These are phyloP conservation scores for Drosophila busckii DNA, from an alignment of 1,140 invertebrate species.

Conservation along the genomic window DNA sequence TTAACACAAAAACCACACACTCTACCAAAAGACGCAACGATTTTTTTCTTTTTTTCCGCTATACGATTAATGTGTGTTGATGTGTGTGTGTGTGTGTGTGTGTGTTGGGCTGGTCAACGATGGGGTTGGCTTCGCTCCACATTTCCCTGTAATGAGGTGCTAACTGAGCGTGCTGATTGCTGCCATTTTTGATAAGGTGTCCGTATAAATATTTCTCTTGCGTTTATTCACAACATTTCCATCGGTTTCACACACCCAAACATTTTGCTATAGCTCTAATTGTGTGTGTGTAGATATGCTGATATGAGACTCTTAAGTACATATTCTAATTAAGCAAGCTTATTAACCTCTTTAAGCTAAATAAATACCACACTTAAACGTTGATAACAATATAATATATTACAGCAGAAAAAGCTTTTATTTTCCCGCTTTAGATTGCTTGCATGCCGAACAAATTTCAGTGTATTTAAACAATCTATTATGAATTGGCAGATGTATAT, in stretches of 20 bases:
- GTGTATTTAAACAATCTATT: neutral
- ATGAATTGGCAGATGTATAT: too few relatives aligned
- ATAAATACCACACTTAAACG: too few relatives aligned
- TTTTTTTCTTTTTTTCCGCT: too few relatives aligned
- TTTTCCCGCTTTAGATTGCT: too few relatives aligned
- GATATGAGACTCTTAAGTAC: neutral
- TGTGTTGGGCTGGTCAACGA: conserved; percentile 6
- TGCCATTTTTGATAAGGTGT: conserved; percentile 72
- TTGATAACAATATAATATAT: too few relatives aligned
- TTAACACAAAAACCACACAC: conserved; percentile 23
- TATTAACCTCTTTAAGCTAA: neutral
- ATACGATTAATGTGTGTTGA: conserved; percentile 39
- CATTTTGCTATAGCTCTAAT: neutral
- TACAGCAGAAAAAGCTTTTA: too few relatives aligned
- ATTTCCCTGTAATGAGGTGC: conserved; percentile 54
- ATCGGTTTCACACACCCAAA: conserved; percentile 3
- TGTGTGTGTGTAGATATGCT: conserved; percentile 8
- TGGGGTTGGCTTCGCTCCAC: conserved; percentile 8
- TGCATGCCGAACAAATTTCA: too few relatives aligned
- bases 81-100: conserved; percentile 5
- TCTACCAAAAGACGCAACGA: too few relatives aligned
- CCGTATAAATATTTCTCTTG: conserved; percentile 64
- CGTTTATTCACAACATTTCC: conserved; percentile 44
- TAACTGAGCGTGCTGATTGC: conserved; percentile 75
- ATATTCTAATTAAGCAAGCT: neutral